Evolutionary conservation across 2,888 invertebrate genomes (phyloP), one percentile per base, ranked within the genome.

Genomic region (Dynastes tityus): DNA sequence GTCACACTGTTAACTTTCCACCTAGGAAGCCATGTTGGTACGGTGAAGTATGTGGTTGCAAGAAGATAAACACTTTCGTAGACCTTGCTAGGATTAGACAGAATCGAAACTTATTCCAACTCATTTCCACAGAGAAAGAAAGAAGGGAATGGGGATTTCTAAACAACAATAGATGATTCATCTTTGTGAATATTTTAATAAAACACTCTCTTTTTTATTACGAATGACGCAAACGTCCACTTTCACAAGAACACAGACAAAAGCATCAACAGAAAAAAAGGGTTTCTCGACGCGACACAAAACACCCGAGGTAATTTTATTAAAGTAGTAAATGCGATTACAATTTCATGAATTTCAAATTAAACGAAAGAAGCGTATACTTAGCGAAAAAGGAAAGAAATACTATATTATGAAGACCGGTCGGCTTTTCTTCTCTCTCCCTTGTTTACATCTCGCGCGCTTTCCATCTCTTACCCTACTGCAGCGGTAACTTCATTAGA

Each of bases 261-360:
- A 40, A 40, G 6, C 45, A 45, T 45, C 45, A 8, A 45, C 45
- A 13, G 32, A 32, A 37, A 64, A 64, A 29, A 64, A 61, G 29
- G 29, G 16, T 4, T 61, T 29, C 58, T 8, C 45, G 11, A 45
- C 45, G 45, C 45, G 45, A 45, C 45, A 45, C 45, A 45, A 45
- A 45, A 45, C 45, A 45, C 64, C 64, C 29, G 37, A 64, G 64
- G n/a, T 32, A 64, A 64, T 64, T 64, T 64, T 37, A 64, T 64
- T 64, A 64, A 13, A 64, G 64, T n/a, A 64, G 32, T 37, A 64
- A 64, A 64, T 64, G 64, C 64, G 64, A 64, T 64, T 64, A 64
- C 64, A 64, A 64, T 64, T 64, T 64, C 64, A 64, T 64, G 64
- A 64, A 64, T 64, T 64, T 32, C 32, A n/a, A 64, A 64, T 64